A percentile compares a stretch with the other conserved stretches of the same genome.
Evolutionary conservation across 2,888 invertebrate genomes (phyloP).

Genomic region (Epinotia brunnichana): DNA sequence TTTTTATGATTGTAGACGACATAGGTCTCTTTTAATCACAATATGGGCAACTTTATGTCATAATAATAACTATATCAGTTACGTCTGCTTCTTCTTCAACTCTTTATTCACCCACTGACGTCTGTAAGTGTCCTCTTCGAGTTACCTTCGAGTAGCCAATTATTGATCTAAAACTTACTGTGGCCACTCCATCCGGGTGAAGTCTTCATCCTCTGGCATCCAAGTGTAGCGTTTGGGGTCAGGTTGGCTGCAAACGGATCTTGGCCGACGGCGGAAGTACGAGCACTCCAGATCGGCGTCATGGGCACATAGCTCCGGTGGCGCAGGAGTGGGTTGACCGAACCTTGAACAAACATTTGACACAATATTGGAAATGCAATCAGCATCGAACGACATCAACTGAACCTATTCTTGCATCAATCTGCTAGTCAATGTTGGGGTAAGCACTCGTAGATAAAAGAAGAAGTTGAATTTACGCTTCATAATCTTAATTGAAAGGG

Average conservation of each 20-base stretch:
- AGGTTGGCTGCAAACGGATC: slow-evolving; percentile 88
- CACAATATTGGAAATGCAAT: background rate
- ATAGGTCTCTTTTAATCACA: too few relatives aligned
- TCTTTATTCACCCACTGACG: too few relatives aligned
- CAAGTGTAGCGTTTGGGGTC: slow-evolving; percentile 90
- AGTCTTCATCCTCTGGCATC: slow-evolving; percentile 90
- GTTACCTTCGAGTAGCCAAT: too few relatives aligned
- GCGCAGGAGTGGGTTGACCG: slow-evolving; percentile 84
- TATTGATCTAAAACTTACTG: slow-evolving; percentile 65
- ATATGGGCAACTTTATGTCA: too few relatives aligned
- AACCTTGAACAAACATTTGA: slow-evolving; percentile 68
- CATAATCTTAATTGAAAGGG: background rate
- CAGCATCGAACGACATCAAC: background rate
- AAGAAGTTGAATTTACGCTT: background rate
- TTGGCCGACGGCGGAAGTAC: slow-evolving; percentile 91
- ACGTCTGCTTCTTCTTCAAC: too few relatives aligned
- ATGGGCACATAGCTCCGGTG: slow-evolving; percentile 85
- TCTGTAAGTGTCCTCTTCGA: too few relatives aligned
- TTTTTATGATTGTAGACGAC: too few relatives aligned
- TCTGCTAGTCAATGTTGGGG: slow-evolving; percentile 8
- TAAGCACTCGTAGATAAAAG: slow-evolving; percentile 13
- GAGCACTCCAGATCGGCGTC: slow-evolving; percentile 91
- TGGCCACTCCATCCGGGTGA: slow-evolving; percentile 89
- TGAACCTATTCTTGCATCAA: slow-evolving; percentile 9
- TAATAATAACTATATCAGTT: too few relatives aligned